Base-by-base conservation (phyloP, 37 sponge, comb jelly and placozoan species). In the Petrosia ficiformis region DNA sequence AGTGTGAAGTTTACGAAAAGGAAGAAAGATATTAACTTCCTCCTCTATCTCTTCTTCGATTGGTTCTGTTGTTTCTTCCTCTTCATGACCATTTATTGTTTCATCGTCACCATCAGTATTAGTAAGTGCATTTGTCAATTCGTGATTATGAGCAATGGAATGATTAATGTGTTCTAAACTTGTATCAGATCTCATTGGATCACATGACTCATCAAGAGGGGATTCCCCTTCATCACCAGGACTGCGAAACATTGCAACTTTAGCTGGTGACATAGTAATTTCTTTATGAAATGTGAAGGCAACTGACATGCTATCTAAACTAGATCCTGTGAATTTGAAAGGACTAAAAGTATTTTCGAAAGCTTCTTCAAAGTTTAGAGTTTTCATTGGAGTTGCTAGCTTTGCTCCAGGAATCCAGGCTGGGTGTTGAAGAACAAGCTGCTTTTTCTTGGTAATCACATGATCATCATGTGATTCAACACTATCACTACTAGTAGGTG, bases 321-420 rank as follows among this genome's bases (percentile, higher is more conserved):
- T 8, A 39, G 42, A 22, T 6, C 70, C 70, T 48, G 8, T 48
- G 24, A 68, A 68, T 14, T 21, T 36, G 24, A 68, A 68, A 36
- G 70, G 70, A 32, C 70, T 68, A 68, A 30, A 39, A 4, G 4
- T 40, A 22, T 68, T 14, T 21, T 39, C 40, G 42, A 75, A 70
- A 24, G 33, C 66, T 10, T 75, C 70, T 1, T 75, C 83, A 70
- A 83, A 83, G 28, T 75, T 59, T 34, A 31, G 42, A 2, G 25
- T 3, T 21, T 11, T 33, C 4, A 28, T 40, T 16, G 2, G 37
- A 30, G 48, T 22, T 44, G 1, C 16, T 6, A 6, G 1, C 0
- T 29, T 56, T 1, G 71, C 77, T 42, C 72, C 71, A 22, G 77
- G 71, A 36, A 83, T 83, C 84, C 84, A 83, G 34, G 77, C 84